phyloP scores from a whole-genome alignment of 2,888 invertebrate genomes.

The Atrina japonica region DNA sequence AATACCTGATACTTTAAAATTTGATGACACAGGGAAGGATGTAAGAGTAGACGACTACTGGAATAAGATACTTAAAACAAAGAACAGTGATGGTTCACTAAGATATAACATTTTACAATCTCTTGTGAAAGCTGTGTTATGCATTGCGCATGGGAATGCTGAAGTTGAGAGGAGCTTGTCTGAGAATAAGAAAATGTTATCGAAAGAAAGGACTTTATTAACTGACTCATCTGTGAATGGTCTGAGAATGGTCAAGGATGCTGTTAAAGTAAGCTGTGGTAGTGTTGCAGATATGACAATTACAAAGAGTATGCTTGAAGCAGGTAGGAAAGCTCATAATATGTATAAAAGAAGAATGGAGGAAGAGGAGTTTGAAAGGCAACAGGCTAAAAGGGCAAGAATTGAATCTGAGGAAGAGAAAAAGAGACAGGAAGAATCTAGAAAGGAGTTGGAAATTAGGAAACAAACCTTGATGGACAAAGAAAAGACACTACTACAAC shows the following conservation, averaged over 20 bases:
- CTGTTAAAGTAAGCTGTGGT: slow-evolving; percentile 25
- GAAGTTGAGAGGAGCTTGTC: slow-evolving; percentile 7
- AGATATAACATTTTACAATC: slow-evolving; percentile 29
- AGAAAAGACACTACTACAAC: slow-evolving; percentile 21
- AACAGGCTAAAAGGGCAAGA: slow-evolving; percentile 19
- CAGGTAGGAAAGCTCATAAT: slow-evolving; percentile 17
- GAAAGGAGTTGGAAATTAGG: slow-evolving; percentile 20
- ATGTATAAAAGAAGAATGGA: slow-evolving; percentile 33
- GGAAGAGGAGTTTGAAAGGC: slow-evolving; percentile 31
- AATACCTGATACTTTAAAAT: slow-evolving; percentile 33
- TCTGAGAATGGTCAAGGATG: slow-evolving; percentile 27
- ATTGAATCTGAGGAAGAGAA: slow-evolving; percentile 20
- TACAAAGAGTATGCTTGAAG: slow-evolving; percentile 7
- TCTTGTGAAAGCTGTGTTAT: slow-evolving; percentile 36
- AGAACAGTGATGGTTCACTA: slow-evolving; percentile 24
- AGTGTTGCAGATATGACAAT: slow-evolving; percentile 31
- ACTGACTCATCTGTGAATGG: slow-evolving; percentile 43
- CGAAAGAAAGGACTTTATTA: slow-evolving; percentile 38
- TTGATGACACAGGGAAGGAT: slow-evolving; percentile 24
- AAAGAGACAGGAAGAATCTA: slow-evolving; percentile 25
- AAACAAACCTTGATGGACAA: slow-evolving; percentile 24
- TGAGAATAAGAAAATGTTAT: slow-evolving; percentile 39
- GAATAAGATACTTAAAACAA: slow-evolving; percentile 25
- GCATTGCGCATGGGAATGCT: slow-evolving; percentile 27
- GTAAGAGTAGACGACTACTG: slow-evolving; percentile 42